Base-by-base conservation (phyloP, 2,113 vertebrate species). In the Gnathonemus echidnorhynchus region DNA sequence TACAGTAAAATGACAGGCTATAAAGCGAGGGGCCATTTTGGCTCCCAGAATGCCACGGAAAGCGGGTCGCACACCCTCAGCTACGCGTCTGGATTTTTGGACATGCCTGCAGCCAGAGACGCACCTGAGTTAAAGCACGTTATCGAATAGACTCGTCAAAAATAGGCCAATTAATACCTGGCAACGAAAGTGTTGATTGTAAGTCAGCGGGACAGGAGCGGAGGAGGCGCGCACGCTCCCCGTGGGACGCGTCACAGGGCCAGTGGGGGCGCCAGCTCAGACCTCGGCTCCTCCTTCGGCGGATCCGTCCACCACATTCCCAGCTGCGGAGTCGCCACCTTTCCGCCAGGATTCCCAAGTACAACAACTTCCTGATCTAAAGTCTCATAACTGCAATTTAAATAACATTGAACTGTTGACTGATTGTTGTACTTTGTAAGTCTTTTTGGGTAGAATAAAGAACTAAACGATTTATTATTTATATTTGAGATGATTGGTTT, bases 121-220 rank as follows among this genome's bases (percentile, higher is more conserved):
- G 13, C 74, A 42, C 74, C 35, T 19, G 74, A 80, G 31, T 21
- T 80, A 80, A 39, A 35, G 31, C 15, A 39, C 35, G 2, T 80
- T 42, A 80, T 80, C 35, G 19, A 27, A 80, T 42, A 19, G 35
- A 80, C 35, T 80, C 74, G 35, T 80, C 74, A 8, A 42, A 80
- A 80, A 80, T 80, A 42, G 74, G 35, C 35, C 74, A 80, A 80
- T 80, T 80, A 80, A 80, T 80, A 80, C 74, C 74, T 80, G 74
- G 62, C 74, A 19, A 80, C 17, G 13, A 42, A 70, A 80, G 74
- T 80, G 74, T 80, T 80, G 74, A 80, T 80, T 80, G 17, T 42
- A 42, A 42, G 74, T 80, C 74, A 35, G 74, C 35, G 6, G 74
- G 74, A 42, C 35, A 42, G 35, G 6, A 15, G 35, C 0, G 17